phyloP scores from a whole-genome alignment of 1,140 invertebrate genomes.

The Ceratina australensis region DNA sequence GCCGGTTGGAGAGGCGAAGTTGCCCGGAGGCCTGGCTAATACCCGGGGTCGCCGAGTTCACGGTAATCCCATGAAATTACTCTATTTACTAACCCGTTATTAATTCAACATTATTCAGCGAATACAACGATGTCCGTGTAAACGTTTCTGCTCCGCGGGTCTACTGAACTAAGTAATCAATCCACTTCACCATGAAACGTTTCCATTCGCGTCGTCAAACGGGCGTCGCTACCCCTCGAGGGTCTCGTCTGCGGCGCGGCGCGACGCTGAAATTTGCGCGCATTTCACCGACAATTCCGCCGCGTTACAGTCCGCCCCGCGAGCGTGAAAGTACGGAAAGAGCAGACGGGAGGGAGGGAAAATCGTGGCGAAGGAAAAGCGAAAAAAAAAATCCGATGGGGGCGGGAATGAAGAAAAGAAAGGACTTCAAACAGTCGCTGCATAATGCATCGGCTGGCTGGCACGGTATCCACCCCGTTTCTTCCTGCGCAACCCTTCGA shows the following conservation, averaged over 20 bases:
- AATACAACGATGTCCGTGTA: slow-evolving; percentile 38
- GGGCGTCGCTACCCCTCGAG: slow-evolving; percentile 59
- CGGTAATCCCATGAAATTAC: slow-evolving; percentile 37
- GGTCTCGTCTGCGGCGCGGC: slow-evolving; percentile 34
- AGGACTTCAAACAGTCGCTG: slow-evolving; percentile 68
- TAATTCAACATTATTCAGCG: slow-evolving; percentile 40
- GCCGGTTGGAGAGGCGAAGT: slow-evolving; percentile 11
- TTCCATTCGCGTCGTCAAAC: slow-evolving; percentile 65
- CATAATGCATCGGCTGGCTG: slow-evolving; percentile 65
- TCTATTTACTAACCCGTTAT: slow-evolving; percentile 46
- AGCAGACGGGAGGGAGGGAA: slow-evolving; percentile 13
- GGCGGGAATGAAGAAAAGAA: slow-evolving; percentile 53
- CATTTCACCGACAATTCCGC: slow-evolving; percentile 50
- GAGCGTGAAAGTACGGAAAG: slow-evolving; percentile 49
- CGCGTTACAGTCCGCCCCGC: slow-evolving; percentile 52
- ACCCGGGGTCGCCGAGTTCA: slow-evolving; percentile 1
- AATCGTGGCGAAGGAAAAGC: neutral
- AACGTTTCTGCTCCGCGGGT: slow-evolving; percentile 43
- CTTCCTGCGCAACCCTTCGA: slow-evolving; percentile 51
- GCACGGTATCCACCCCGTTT: slow-evolving; percentile 41
- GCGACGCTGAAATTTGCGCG: slow-evolving; percentile 50
- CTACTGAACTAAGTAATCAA: slow-evolving; percentile 60
- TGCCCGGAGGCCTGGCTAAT: slow-evolving; percentile 1
- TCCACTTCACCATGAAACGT: slow-evolving; percentile 63
- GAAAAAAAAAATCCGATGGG: neutral